Base-by-base conservation (phyloP, 2,113 vertebrate species). In the Ciconia maguari region DNA sequence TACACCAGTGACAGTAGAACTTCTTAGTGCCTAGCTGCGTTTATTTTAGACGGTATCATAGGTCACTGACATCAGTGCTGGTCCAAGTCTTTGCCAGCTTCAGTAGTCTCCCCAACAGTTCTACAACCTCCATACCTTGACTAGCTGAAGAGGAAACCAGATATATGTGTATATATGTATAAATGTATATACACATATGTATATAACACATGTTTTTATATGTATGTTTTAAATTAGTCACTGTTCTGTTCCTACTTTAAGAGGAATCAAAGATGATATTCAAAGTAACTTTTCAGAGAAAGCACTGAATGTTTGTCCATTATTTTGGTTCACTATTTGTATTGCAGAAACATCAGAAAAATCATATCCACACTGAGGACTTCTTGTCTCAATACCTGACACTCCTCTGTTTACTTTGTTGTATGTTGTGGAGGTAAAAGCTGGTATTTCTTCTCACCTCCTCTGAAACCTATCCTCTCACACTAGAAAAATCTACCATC, bases 131-230 rank as follows among this genome's bases (percentile, higher is more conserved):
- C 16, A 26, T 3, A 52, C 16, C 11, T 42, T 17, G 30, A 46
- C 8, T 1, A 38, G 29, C 38, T 87, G 62, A 83, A 77, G 34
- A 75, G 21, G 30, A 79, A 71, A 32, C 41, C 8, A 14, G 2
- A 7, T 13, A 15, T 4, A 6, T 4, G 2, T 15, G 5, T 51
- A 10, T 10, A 6, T n/a, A 49, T 10, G 9, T 51, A 46, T 41
- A 58, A 61, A 32, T 13, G 5, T 6, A 10, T 22, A 34, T 5
- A 42, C 2, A 78, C 17, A 16, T 9, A 41, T 4, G 4, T 3
- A 24, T 2, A 26, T 3, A 36, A 68, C 11, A 61, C 3, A 57
- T 9, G 18, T 2, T 49, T 62, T 30, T 42, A 8, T 26, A 11
- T 6, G 7, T 25, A 30, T 7, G 11, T 70, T 69, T 92, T 34